phyloP scores from a whole-genome alignment of 1,140 invertebrate genomes.

The Scaptomyza hsui region DNA sequence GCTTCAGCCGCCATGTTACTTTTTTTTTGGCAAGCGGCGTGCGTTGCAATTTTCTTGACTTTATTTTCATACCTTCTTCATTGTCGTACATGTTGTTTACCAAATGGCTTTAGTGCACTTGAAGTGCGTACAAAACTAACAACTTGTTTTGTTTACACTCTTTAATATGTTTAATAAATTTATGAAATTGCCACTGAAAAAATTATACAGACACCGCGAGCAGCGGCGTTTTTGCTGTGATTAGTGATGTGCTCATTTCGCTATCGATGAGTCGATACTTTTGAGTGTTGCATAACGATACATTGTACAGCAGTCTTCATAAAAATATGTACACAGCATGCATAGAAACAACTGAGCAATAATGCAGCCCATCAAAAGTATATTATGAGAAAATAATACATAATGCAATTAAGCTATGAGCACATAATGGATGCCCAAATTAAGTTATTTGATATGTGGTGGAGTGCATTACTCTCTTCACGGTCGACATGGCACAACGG shows the following conservation, averaged over 20 bases:
- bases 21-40: conserved; percentile 27
- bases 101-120: conserved; percentile 44
- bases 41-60: conserved; percentile 12
- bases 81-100: conserved; percentile 81
- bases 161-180: conserved; percentile 6
- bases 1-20: conserved; percentile 69
- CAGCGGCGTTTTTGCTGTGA: conserved; percentile 46
- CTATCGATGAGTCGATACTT: background rate
- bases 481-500: too few relatives aligned
- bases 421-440: too few relatives aligned
- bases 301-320: background rate
- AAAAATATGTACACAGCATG: background rate
- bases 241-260: conserved; percentile 12
- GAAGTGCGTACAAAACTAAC: background rate
- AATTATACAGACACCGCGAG: conserved; percentile 33
- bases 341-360: too few relatives aligned
- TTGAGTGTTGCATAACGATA: background rate
- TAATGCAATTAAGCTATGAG: too few relatives aligned
- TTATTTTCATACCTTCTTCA: conserved; percentile 67
- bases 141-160: background rate
- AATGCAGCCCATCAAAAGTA: too few relatives aligned
- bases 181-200: conserved; percentile 47
- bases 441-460: too few relatives aligned
- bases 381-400: too few relatives aligned
- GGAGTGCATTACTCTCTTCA: too few relatives aligned